A percentile compares a stretch with the other conserved stretches of the same genome.
These are phyloP conservation scores for Acheta domesticus DNA, from an alignment of 2,888 invertebrate genomes.

Conservation along the genomic window DNA sequence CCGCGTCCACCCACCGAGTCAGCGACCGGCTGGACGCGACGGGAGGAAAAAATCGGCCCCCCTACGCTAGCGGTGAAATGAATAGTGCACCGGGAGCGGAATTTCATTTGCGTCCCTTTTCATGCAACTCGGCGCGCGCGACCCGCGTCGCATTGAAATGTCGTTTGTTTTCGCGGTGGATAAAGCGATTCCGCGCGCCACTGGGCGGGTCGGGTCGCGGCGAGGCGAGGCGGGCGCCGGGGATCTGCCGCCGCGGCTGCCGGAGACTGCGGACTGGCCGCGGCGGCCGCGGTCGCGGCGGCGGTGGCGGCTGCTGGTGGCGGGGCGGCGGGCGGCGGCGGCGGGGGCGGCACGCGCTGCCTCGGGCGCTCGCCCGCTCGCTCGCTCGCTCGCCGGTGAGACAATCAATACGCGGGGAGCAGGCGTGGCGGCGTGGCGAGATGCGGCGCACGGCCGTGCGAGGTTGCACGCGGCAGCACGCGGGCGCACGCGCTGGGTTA, in stretches of 20 bases:
- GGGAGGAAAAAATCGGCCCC: not conserved
- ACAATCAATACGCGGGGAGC: not conserved
- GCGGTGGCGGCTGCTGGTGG: too few species aligned
- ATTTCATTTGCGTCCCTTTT: too few species aligned
- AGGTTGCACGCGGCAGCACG: not conserved
- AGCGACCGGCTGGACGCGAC: not conserved
- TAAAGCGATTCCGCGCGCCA: not conserved
- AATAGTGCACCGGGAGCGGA: too few species aligned
- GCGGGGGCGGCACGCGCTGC: too few species aligned
- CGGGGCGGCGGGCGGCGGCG: too few species aligned
- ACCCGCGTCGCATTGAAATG: not conserved
- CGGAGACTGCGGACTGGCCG: not conserved
- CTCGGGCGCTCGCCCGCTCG: too few species aligned
- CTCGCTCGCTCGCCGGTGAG: not conserved
- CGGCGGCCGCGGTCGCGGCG: not conserved
- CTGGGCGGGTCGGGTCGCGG: not conserved
- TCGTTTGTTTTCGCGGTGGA: not conserved
- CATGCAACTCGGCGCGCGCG: not conserved
- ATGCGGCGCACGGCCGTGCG: not conserved
- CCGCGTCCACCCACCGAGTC: too few species aligned
- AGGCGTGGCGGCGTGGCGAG: not conserved
- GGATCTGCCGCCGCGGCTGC: not conserved
- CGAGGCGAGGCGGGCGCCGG: not conserved
- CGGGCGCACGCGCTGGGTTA: not conserved
- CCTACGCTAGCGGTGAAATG: too few species aligned